Conservation (phyloP, 2,113 vertebrate genomes). For the Istiophorus platypterus region DNA sequence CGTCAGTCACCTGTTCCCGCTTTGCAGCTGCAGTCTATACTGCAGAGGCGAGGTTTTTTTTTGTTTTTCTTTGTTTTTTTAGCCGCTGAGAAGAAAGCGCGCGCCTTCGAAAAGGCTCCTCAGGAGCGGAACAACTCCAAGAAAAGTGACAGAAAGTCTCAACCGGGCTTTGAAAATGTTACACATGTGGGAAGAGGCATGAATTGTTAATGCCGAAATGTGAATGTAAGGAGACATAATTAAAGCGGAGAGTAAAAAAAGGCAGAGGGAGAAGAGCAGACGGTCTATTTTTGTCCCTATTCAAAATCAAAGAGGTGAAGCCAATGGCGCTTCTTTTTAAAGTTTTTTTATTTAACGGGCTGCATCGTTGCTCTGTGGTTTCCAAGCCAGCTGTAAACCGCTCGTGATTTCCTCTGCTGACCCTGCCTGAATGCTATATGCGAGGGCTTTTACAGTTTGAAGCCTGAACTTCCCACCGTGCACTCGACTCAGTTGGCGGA, state of each 20-base stretch:
- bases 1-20: constrained; percentile 45
- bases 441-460: neutral
- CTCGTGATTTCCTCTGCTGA: neutral
- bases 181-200: neutral
- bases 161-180: neutral
- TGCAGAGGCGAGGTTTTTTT: neutral
- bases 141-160: constrained; percentile 3
- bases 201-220: constrained; percentile 22
- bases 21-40: neutral
- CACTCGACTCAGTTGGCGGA: neutral
- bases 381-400: neutral
- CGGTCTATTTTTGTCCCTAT: constrained; percentile 6
- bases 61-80: too few species aligned
- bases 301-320: constrained; percentile 17
- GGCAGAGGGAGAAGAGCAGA: neutral
- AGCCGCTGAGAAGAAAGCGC: neutral
- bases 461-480: neutral
- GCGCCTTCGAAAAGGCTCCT: neutral
- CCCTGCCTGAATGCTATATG: neutral
- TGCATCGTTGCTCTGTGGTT: neutral
- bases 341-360: constrained; percentile 33
- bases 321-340: neutral
- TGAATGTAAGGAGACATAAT: constrained; percentile 22
- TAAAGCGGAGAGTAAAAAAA: constrained; percentile 22
- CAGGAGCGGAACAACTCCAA: neutral